phyloP scores from a whole-genome alignment of 1,140 invertebrate species.

The Solenopsis invicta region DNA sequence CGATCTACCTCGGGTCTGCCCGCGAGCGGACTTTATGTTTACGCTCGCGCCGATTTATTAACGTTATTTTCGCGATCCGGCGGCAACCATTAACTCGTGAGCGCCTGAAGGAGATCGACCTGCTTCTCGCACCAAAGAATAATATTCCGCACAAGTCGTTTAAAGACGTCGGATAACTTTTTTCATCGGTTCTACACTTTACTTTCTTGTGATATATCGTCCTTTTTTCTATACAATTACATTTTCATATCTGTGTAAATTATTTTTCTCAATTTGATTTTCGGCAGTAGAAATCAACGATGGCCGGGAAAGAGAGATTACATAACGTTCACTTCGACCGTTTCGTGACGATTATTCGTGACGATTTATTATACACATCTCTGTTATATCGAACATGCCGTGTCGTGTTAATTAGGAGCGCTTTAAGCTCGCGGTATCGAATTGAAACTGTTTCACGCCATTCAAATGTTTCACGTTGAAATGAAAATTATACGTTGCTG shows the following conservation, averaged over 20 bases:
- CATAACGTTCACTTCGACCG: neutral
- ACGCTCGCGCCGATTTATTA: conserved; percentile 42
- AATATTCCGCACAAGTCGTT: conserved; percentile 2
- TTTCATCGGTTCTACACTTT: neutral
- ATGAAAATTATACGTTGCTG: conserved; percentile 55
- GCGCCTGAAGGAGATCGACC: conserved; percentile 11
- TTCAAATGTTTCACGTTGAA: conserved; percentile 61
- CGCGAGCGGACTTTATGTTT: conserved; percentile 39
- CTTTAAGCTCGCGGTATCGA: conserved; percentile 45
- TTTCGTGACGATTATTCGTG: conserved; percentile 45
- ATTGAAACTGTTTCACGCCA: conserved; percentile 57
- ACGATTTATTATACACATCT: conserved; percentile 54
- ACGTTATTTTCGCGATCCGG: conserved; percentile 33
- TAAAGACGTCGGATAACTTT: neutral
- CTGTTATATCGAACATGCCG: conserved; percentile 31
- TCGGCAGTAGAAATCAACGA: neutral
- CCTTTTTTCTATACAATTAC: neutral
- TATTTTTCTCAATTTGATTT: neutral
- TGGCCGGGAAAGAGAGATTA: neutral
- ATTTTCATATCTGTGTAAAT: neutral
- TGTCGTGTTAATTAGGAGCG: conserved; percentile 55
- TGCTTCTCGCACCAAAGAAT: neutral
- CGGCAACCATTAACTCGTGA: conserved; percentile 25
- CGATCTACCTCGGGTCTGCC: conserved; percentile 28
- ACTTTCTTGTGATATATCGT: neutral